These are phyloP conservation scores for Hydrophis major DNA, from an alignment of 2,797 vertebrate genomes.

Conservation along the genomic window DNA sequence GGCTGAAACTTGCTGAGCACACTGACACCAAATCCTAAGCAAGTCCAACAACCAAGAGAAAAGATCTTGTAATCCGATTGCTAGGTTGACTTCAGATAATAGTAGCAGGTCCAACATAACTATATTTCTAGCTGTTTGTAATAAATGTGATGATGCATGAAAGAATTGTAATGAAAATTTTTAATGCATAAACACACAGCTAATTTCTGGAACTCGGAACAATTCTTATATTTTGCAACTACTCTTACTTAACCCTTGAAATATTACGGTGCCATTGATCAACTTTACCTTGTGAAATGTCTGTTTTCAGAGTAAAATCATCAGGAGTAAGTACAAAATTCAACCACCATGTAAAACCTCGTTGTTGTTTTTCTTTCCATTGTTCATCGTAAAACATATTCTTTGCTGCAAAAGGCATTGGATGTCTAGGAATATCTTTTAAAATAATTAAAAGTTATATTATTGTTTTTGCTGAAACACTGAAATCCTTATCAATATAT, in stretches of 20 bases:
- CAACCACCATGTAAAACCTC: constrained; percentile 93
- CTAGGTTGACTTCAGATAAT: not conserved
- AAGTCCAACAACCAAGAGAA: not conserved
- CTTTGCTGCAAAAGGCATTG: constrained; percentile 92
- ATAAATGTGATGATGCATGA: not conserved
- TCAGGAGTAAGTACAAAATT: constrained; percentile 96
- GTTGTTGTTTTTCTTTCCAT: constrained; percentile 95
- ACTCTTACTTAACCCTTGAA: not conserved
- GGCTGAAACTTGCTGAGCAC: not conserved
- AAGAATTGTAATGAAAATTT: not conserved
- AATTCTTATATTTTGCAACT: not conserved
- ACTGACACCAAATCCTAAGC: not conserved
- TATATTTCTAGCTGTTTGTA: not conserved
- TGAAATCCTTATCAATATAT: not conserved
- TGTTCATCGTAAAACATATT: constrained; percentile 97
- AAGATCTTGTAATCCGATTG: not conserved
- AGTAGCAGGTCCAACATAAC: not conserved
- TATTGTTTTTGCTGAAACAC: not conserved
- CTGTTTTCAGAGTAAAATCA: constrained; percentile 87
- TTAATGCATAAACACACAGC: not conserved
- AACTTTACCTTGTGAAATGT: constrained; percentile 80
- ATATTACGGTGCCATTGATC: not conserved
- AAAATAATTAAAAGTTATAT: not conserved
- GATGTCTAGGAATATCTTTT: constrained; percentile 89
- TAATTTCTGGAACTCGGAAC: not conserved